Conservation (phyloP, 2,888 invertebrate species). For the Dioctria rufipes region DNA sequence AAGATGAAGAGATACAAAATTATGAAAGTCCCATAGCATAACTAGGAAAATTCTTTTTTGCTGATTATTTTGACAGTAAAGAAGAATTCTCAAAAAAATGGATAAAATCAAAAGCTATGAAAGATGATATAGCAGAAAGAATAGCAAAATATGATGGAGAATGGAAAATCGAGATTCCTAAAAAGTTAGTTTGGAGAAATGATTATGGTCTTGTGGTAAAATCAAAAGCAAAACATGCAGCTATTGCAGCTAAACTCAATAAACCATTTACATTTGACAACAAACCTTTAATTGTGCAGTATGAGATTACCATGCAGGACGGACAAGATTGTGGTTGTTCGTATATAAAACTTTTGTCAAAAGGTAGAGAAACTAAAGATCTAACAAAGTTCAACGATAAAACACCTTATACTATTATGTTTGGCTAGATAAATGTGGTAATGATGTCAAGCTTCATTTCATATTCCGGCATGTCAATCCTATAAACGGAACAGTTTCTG, state of each 20-base stretch:
- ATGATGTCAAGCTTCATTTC: slow-evolving; percentile 91
- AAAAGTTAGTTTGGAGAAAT: slow-evolving; percentile 83
- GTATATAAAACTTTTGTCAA: slow-evolving; percentile 92
- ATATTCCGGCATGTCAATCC: slow-evolving; percentile 98
- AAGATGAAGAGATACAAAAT: slow-evolving; percentile 63
- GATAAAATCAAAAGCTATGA: slow-evolving; percentile 92
- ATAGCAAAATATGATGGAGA: slow-evolving; percentile 96
- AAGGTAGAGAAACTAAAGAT: slow-evolving; percentile 79
- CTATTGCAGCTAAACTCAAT: slow-evolving; percentile 85
- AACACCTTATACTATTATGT: slow-evolving; percentile 99
- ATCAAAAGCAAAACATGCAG: slow-evolving; percentile 97
- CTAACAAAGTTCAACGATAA: slow-evolving; percentile 92
- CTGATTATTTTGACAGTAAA: slow-evolving; percentile 88
- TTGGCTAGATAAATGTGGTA: slow-evolving; percentile 99
- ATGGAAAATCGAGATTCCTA: slow-evolving; percentile 83
- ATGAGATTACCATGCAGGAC: slow-evolving; percentile 91
- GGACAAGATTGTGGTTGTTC: slow-evolving; percentile 99
- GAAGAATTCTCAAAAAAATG: slow-evolving; percentile 74
- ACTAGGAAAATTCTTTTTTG: slow-evolving; percentile 66
- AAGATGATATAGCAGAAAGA: slow-evolving; percentile 88
- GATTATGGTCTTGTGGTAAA: slow-evolving; percentile 92
- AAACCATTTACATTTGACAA: slow-evolving; percentile 87
- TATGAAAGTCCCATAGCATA: slow-evolving; percentile 83
- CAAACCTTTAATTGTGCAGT: slow-evolving; percentile 92
- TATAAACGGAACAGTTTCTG: slow-evolving; percentile 88